Base-by-base conservation (phyloP, 2,888 invertebrate species). In the Brenthis ino region DNA sequence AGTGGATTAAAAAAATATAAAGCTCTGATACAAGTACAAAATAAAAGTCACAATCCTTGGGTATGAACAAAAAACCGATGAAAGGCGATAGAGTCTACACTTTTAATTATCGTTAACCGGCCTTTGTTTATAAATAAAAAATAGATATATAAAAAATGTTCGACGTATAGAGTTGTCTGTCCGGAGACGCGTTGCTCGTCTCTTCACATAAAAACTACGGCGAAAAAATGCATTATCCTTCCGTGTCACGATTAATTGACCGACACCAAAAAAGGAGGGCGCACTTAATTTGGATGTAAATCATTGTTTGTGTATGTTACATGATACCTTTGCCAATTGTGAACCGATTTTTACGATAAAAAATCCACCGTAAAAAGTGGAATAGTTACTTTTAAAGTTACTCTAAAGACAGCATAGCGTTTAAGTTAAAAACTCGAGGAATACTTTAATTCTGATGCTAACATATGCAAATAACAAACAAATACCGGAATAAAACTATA, bases 101-200 rank as follows among this genome's bases (percentile, higher is more conserved):
- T 89, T 87, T 89, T 90, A 91, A 90, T 89, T 87, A 90, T 85
- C 86, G 83, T 84, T 85, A 85, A 87, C 87, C 84, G 85, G 79
- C 82, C 78, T 85, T 85, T 87, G 88, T 87, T 86, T 86, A 76
- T 78, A 72, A 73, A 70, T 71, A 75, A 77, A 76, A 75, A 74
- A 76, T 76, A 77, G 75, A 80, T 76, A 81, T 24, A n/a, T 79
- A 81, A 78, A 77, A 81, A 66, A 28, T 16, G 48, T 51, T 56
- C 47, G 66, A 51, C 56, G 67, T 74, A 72, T 69, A 70, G 60
- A 61, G 75, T 71, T 71, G 69, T 74, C 68, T 51, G 68, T 24
- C 48, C 55, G 66, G 64, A 67, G 51, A 66, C 71, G 48, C 64
- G 37, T 11, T 43, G 11, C 37, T 43, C 37, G 37, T 43, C 37